These are phyloP conservation scores for Epizoanthus illoricatus DNA, from an alignment of 92 coral and sea anemone species.

Conservation along the genomic window DNA sequence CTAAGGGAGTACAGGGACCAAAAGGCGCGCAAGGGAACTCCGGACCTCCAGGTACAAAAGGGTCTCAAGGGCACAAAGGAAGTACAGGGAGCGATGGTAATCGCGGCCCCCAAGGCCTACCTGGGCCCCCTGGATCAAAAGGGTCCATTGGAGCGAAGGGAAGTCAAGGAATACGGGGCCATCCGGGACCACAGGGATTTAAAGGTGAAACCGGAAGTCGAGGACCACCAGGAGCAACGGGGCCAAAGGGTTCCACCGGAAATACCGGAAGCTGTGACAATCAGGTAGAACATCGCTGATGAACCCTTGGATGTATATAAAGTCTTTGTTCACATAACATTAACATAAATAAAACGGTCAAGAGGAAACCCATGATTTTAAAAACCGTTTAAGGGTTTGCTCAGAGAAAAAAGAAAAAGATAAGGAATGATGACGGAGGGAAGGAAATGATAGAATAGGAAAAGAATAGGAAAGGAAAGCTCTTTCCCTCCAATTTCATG, in stretches of 20 bases:
- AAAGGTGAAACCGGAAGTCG: neutral
- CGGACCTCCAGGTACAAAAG: slow-evolving; percentile 24
- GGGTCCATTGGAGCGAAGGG: slow-evolving; percentile 19
- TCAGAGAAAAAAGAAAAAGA: too few relatives aligned
- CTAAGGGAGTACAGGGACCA: slow-evolving; percentile 2
- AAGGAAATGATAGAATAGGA: too few relatives aligned
- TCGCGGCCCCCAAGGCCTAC: slow-evolving; percentile 7
- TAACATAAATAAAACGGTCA: too few relatives aligned
- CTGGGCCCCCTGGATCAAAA: slow-evolving; percentile 23
- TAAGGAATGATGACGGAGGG: too few relatives aligned
- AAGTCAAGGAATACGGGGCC: slow-evolving; percentile 3
- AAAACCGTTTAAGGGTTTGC: too few relatives aligned
- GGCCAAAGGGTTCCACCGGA: slow-evolving; percentile 21
- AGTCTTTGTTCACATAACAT: too few relatives aligned
- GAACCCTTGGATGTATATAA: too few relatives aligned
- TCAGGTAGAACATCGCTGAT: neutral
- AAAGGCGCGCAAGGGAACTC: slow-evolving; percentile 4
- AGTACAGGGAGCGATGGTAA: neutral
- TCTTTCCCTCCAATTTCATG: too few relatives aligned
- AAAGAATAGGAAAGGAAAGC: too few relatives aligned
- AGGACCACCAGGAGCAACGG: slow-evolving; percentile 17
- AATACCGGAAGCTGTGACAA: slow-evolving; percentile 1
- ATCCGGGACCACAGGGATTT: neutral
- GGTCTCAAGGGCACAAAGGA: slow-evolving; percentile 3
- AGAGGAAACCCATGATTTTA: too few relatives aligned